Base-by-base conservation (phyloP, 1,140 invertebrate genomes). In the Gonioctena quinquepunctata region DNA sequence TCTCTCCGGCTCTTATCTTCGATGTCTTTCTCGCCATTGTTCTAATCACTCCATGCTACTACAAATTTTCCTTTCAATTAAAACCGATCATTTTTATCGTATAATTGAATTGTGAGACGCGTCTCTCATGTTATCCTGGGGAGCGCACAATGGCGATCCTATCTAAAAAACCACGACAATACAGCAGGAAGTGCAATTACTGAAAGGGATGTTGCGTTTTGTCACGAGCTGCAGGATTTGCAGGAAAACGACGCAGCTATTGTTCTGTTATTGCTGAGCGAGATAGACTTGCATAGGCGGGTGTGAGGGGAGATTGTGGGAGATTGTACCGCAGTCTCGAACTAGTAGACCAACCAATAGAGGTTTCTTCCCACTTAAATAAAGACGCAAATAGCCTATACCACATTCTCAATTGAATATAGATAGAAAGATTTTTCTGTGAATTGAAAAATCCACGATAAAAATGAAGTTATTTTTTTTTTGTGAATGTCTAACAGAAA, bases 131-230 rank as follows among this genome's bases (percentile, higher is more conserved):
- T 22, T 22, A 18, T 18, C 18, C 48, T 49, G 13, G 48, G 13
- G 48, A n/a, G n/a, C 54, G 6, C 18, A 62, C 60, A 62, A 62
- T 62, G 60, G 59, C 67, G 68, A 69, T 64, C 60, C 26, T 65
- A 69, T 69, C 61, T 49, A 50, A 69, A 42, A 69, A 69, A 69
- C 61, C 60, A 23, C 61, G 28, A 69, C 54, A 42, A 59, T 19
- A 16, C 54, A 22, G 62, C 13, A 54, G 68, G 57, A 69, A 64
- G 68, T 56, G 68, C 68, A 69, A 69, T 69, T 69, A 69, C 68
- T 56, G 61, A 69, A 42, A 64, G 61, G 68, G 68, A 69, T 69
- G 68, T 69, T 65, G 68, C 68, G 60, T 69, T 69, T 69, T 69
- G 68, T 69, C 68, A 59, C 27, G 68, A 68, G 62, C 28, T 50